Evolutionary conservation across 2,113 vertebrate species (phyloP).

Genomic region (Trachemys scripta): DNA sequence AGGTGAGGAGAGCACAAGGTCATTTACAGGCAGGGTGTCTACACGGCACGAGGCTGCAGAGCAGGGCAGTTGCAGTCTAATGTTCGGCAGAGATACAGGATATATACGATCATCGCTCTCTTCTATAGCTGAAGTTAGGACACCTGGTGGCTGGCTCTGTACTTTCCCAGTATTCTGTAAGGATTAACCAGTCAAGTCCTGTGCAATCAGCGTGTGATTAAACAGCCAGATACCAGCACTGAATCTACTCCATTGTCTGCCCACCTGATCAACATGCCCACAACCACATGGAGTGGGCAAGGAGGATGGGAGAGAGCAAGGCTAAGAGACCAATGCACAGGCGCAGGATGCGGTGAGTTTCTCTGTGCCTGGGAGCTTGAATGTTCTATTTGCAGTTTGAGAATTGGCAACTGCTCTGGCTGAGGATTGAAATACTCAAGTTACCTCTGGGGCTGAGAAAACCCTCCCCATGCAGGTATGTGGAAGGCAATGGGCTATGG

Average conservation of each 20-base stretch:
- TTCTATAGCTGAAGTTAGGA: background rate
- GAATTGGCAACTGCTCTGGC: background rate
- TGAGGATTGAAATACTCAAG: background rate
- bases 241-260: background rate
- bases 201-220: background rate
- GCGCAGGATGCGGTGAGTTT: background rate
- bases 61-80: background rate
- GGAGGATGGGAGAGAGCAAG: background rate
- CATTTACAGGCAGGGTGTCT: background rate
- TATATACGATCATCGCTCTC: background rate
- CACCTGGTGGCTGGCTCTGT: background rate
- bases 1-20: background rate
- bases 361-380: background rate
- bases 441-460: background rate
- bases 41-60: background rate
- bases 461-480: background rate
- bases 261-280: background rate
- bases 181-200: background rate
- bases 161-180: background rate
- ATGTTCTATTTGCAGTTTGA: background rate
- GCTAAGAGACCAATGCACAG: background rate
- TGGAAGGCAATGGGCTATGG: background rate
- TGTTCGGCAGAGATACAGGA: background rate
- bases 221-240: background rate
- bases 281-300: background rate